Evolutionary conservation across 2,797 vertebrate species (phyloP), one percentile per base, ranked within the genome.

Genomic region (Pseudochirops cupreus): DNA sequence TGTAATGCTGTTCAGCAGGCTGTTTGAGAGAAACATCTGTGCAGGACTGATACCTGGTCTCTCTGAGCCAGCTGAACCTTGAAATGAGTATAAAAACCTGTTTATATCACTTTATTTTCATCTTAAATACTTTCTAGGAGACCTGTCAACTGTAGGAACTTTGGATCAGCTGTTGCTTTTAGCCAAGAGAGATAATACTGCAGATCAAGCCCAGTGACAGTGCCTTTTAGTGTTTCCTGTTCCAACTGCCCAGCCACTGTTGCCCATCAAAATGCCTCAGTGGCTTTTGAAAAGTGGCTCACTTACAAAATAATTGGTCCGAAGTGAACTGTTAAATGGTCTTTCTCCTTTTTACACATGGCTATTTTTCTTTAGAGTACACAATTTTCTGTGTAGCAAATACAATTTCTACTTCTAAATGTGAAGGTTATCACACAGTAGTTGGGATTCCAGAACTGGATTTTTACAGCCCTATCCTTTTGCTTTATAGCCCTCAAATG

Each of bases 401-500:
- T 91, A 91, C 58, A 74, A 31, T 24, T 5, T 10, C 0, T 67
- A 5, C 53, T 91, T 93, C 62, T 91, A 5, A 62, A 50, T 28
- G 50, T n/a, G 82, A 91, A 53, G 10, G 9, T 0, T 52, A 29
- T 46, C 46, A 29, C 18, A 18, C n/a, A n/a, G 14, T n/a, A 62
- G 62, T n/a, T 50, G 91, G 93, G 54, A 95, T 56, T 74, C 12
- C 5, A 59, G 92, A 92, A 29, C 52, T n/a, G 26, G 2, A 93
- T 5, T 50, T 82, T 46, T n/a, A 39, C 56, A 92, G 50, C 10
- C 28, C 56, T 53, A 29, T 46, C 54, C 46, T 92, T 92, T 95
- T 93, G 39, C 4, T 56, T 91, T 59, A 62, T 92, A 94, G 82
- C 59, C 29, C 62, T 57, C 16, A 87, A 39, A 55, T 93, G 92